Base-by-base conservation (phyloP, 2,113 vertebrate species). In the Montifringilla adamsi region DNA sequence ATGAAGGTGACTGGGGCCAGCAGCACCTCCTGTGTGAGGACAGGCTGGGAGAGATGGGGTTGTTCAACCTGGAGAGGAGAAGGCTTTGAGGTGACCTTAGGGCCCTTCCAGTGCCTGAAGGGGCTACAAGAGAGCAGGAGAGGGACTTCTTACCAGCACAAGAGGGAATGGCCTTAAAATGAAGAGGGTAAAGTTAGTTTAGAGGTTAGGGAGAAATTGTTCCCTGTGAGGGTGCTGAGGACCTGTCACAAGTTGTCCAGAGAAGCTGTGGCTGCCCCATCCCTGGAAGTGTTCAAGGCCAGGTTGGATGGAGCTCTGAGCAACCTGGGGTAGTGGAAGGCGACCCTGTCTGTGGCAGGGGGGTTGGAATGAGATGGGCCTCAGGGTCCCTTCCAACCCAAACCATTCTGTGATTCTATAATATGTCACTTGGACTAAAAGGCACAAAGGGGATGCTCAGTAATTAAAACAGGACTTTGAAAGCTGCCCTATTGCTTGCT, bases 231-330 rank as follows among this genome's bases (percentile, higher is more conserved):
- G 23, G 19, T 58, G 10, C 3, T 8, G 26, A 76, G 35, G 1
- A 6, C 0, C 15, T 77, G n/a, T 14, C 1, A 23, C 17, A n/a
- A 11, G 15, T 0, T 80, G 2, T 7, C 24, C 33, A 75, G 72
- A 21, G 21, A 22, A 18, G 11, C 4, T 43, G 24, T 30, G 24
- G 26, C 0, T 67, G 41, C 11, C 11, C 31, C 63, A 15, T n/a
- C 12, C 30, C 58, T 80, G 43, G 52, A 3, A 17, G 15, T 4
- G 17, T 13, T 1, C 35, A 27, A 63, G 20, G 13, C 13, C 41
- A 52, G 30, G 73, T 0, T 67, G 43, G 27, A 72, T 3, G 17
- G 6, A 2, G 12, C 10, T 76, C 6, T 4, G 41, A 50, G 35
- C 39, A 60, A 5, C 21, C 18, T 59, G 35, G 2, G 7, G 7